Evolutionary conservation across 2,888 invertebrate genomes (phyloP).

Genomic region (Drosophila paucipuncta): DNA sequence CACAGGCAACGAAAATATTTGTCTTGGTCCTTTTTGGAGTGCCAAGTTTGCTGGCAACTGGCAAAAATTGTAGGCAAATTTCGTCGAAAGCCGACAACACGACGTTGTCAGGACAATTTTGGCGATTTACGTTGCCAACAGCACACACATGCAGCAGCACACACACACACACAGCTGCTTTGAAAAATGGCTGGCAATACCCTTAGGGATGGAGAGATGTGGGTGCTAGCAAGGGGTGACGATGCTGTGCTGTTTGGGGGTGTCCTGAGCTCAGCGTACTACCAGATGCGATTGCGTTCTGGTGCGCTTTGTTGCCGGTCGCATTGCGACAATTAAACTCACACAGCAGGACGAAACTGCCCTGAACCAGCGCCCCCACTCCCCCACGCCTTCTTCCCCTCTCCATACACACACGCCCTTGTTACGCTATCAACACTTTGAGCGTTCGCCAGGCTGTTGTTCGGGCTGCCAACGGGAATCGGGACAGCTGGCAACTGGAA

Average conservation of each 20-base stretch:
- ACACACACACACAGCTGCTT: slow-evolving; percentile 8
- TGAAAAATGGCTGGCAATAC: slow-evolving; percentile 67
- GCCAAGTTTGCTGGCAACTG: slow-evolving; percentile 60
- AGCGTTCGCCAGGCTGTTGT: slow-evolving; percentile 30
- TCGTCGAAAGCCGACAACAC: slow-evolving; percentile 71
- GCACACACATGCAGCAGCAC: neutral
- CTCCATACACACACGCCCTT: neutral
- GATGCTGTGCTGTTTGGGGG: slow-evolving; percentile 30
- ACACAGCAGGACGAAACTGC: slow-evolving; percentile 38
- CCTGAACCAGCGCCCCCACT: neutral
- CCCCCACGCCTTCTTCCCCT: too few relatives aligned
- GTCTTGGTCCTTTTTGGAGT: slow-evolving; percentile 59
- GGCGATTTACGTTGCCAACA: slow-evolving; percentile 71
- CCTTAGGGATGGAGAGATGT: slow-evolving; percentile 3
- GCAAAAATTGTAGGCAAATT: slow-evolving; percentile 73
- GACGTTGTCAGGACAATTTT: slow-evolving; percentile 60
- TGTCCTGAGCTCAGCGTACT: slow-evolving; percentile 21
- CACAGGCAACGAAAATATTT: slow-evolving; percentile 66
- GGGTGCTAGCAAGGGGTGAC: neutral
- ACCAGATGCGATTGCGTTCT: slow-evolving; percentile 45
- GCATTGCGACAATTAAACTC: slow-evolving; percentile 78
- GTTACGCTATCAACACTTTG: slow-evolving; percentile 50
- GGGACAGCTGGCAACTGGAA: slow-evolving; percentile 45
- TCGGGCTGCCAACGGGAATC: slow-evolving; percentile 47
- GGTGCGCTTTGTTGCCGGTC: slow-evolving; percentile 55